A percentile compares a stretch with the other conserved stretches of the same genome.
phyloP scores from a whole-genome alignment of 1,140 invertebrate genomes.

The Cydia splendana region DNA sequence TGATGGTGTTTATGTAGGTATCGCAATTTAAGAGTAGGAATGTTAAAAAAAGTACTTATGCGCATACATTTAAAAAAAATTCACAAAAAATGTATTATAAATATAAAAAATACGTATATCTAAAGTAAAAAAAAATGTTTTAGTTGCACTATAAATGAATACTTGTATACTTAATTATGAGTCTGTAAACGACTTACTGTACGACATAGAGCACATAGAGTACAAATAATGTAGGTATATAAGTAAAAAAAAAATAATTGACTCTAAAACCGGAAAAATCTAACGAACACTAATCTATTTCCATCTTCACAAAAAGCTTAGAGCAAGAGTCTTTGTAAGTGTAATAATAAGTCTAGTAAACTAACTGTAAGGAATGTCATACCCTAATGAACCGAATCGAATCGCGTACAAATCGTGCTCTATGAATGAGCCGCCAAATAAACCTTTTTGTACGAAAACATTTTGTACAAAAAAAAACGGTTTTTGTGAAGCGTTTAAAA shows the following conservation, averaged over 20 bases:
- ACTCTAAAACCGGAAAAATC: not conserved
- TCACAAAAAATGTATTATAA: no score
- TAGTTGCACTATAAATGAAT: not conserved
- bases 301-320: not conserved
- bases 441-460: conserved; percentile 29
- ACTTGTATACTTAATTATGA: not conserved
- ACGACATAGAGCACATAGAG: no score
- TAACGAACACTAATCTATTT: not conserved
- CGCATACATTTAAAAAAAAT: not conserved
- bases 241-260: no score
- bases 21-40: not conserved
- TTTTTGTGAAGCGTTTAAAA: conserved; percentile 36
- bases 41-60: not conserved
- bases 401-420: conserved; percentile 29
- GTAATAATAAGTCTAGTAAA: not conserved
- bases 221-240: no score
- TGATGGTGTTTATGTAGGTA: not conserved
- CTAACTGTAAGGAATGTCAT: conserved; percentile 30
- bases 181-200: not conserved
- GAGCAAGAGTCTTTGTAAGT: not conserved
- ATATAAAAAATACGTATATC: no score
- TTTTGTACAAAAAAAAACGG: conserved; percentile 37
- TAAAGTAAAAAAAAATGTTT: no score
- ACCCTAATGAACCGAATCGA: conserved; percentile 32
- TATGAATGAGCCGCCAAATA: conserved; percentile 33